Evolutionary conservation across 2,888 invertebrate genomes (phyloP).

Genomic region (Melipona bicolor): DNA sequence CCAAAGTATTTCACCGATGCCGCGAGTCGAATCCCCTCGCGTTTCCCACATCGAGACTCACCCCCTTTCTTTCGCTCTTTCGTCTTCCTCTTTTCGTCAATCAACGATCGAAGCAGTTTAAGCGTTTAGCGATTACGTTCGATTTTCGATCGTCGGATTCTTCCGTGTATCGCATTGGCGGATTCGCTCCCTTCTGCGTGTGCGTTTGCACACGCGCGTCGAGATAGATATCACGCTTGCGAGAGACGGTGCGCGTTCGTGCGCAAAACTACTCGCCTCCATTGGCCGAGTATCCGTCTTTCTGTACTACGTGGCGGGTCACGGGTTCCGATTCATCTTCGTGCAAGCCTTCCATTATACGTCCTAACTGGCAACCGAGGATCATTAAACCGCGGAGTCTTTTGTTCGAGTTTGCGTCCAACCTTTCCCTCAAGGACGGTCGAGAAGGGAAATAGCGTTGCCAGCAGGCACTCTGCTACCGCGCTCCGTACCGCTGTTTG

Average conservation of each 20-base stretch:
- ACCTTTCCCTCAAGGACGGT: slow-evolving; percentile 29
- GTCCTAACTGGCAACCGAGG: slow-evolving; percentile 68
- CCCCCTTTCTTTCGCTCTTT: neutral
- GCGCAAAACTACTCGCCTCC: slow-evolving; percentile 46
- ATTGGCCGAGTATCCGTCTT: slow-evolving; percentile 46
- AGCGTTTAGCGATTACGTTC: neutral
- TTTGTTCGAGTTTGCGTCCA: slow-evolving; percentile 61
- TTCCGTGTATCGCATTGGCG: neutral
- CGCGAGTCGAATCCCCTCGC: slow-evolving; percentile 40
- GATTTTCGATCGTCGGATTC: neutral
- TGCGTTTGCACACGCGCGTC: slow-evolving; percentile 25
- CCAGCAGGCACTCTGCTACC: slow-evolving; percentile 9
- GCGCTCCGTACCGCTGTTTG: neutral
- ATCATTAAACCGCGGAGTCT: slow-evolving; percentile 69
- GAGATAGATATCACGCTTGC: neutral
- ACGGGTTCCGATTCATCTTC: slow-evolving; percentile 71
- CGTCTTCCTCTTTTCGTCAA: neutral
- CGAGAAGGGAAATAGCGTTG: slow-evolving; percentile 30
- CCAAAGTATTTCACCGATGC: slow-evolving; percentile 68
- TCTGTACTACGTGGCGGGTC: slow-evolving; percentile 62
- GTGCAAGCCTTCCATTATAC: slow-evolving; percentile 69
- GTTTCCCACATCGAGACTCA: slow-evolving; percentile 35
- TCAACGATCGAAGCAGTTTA: neutral
- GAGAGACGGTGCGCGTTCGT: neutral
- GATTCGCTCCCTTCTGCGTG: slow-evolving; percentile 12